These are phyloP conservation scores for Hirtodrosophila trivittata DNA, from an alignment of 2,888 invertebrate species.

Conservation along the genomic window DNA sequence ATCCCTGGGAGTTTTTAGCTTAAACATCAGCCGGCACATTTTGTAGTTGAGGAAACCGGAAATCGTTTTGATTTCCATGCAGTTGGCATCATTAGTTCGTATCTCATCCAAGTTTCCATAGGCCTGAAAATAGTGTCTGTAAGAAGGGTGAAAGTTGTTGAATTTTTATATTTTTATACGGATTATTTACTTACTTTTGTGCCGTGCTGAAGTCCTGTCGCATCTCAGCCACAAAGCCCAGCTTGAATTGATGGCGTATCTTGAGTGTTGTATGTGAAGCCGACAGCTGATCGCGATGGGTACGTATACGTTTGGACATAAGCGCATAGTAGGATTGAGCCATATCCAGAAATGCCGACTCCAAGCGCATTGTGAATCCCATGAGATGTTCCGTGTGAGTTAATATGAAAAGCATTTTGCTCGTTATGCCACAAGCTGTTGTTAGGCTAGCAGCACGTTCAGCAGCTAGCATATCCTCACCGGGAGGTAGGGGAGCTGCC, in stretches of 20 bases:
- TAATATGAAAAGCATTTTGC: conserved; percentile 95
- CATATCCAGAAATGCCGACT: conserved; percentile 96
- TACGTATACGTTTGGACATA: conserved; percentile 93
- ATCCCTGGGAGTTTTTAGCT: conserved; percentile 94
- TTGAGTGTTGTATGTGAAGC: conserved; percentile 95
- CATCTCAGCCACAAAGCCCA: conserved; percentile 97
- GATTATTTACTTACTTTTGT: conserved; percentile 86
- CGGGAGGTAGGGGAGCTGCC: conserved; percentile 89
- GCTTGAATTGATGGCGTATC: conserved; percentile 98
- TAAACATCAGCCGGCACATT: conserved; percentile 95
- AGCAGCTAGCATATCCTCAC: conserved; percentile 93
- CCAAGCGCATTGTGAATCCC: conserved; percentile 90
- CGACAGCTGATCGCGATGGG: conserved; percentile 95
- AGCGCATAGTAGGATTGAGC: conserved; percentile 96
- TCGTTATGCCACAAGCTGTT: conserved; percentile 94
- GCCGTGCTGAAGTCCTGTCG: conserved; percentile 94
- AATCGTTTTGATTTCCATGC: conserved; percentile 96
- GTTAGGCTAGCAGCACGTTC: conserved; percentile 96
- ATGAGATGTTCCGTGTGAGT: conserved; percentile 95
- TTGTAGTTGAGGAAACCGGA: conserved; percentile 98
- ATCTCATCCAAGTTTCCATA: conserved; percentile 96
- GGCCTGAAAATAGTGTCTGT: conserved; percentile 92
- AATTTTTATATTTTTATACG: neutral
- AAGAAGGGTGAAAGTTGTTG: too few species aligned
- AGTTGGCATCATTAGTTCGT: conserved; percentile 94